Percentiles rank a stretch among this genome's conserved stretches.
phyloP scores from a whole-genome alignment of 2,888 invertebrate species.

The Conops quadrifasciatus region DNA sequence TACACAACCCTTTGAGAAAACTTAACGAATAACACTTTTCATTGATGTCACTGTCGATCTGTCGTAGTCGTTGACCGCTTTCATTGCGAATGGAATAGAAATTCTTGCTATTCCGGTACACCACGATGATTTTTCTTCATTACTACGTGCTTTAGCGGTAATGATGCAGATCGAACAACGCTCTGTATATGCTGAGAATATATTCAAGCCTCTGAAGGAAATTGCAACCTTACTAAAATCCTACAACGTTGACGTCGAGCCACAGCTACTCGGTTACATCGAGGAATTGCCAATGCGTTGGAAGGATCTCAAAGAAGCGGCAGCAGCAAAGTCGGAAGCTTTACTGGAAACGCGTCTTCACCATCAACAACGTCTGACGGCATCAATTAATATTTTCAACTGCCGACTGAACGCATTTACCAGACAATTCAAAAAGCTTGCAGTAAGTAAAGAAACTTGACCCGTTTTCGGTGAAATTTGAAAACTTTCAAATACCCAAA shows the following conservation, averaged over 20 bases:
- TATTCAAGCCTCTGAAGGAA: constrained; percentile 89
- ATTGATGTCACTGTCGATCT: not conserved
- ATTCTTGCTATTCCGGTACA: constrained; percentile 77
- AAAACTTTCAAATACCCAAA: not conserved
- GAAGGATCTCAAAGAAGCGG: constrained; percentile 84
- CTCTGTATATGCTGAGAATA: constrained; percentile 79
- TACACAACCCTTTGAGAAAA: too few relatives aligned
- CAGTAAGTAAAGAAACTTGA: constrained; percentile 47
- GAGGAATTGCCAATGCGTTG: constrained; percentile 88
- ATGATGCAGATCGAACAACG: constrained; percentile 76
- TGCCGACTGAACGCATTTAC: constrained; percentile 80
- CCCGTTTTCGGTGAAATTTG: too few relatives aligned
- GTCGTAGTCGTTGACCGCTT: constrained; percentile 75
- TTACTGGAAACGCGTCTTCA: constrained; percentile 87
- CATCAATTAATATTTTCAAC: constrained; percentile 82
- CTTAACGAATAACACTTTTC: not conserved
- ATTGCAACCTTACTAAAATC: constrained; percentile 84
- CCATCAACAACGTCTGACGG: constrained; percentile 85
- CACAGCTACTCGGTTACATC: constrained; percentile 80
- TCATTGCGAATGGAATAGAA: constrained; percentile 78
- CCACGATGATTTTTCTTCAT: constrained; percentile 84
- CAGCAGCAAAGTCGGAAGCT: constrained; percentile 82
- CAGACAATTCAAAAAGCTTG: constrained; percentile 72
- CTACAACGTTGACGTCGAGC: constrained; percentile 86
- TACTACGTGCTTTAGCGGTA: constrained; percentile 85